Base-by-base conservation (phyloP, 2,113 vertebrate genomes). In the Rhagologus leucostigma region DNA sequence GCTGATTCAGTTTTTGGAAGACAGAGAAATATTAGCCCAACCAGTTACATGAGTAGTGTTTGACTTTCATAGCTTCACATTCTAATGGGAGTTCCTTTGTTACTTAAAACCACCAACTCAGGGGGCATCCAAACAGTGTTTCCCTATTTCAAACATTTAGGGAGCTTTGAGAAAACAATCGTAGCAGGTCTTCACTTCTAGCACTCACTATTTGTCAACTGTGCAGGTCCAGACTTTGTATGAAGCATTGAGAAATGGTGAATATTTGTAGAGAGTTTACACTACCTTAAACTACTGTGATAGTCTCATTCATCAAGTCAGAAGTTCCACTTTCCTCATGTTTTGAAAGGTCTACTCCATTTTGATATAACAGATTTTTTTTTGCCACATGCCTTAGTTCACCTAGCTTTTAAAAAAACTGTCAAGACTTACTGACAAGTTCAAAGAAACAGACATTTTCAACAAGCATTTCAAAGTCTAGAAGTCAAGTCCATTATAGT, bases 401-500 rank as follows among this genome's bases (percentile, higher is more conserved):
- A 90, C 33, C 32, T 24, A 73, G 13, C 44, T 86, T 63, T 71
- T 10, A 44, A 41, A 89, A 32, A 50, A 46, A 7, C 7, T 1
- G 3, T 60, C 10, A 67, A 64, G 30, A 78, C 70, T 62, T 80
- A 84, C 29, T 44, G 71, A 91, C 57, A 89, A 71, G 52, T 71
- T 93, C 68, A 88, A 89, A 92, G 59, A 59, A 87, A 93, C 49
- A 59, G 16, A 52, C 4, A 13, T 85, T 89, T 90, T 90, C 64
- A 84, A 59, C 50, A 78, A 84, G 30, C 68, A 71, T 82, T 94
- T 91, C 62, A 74, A 77, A 84, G 56, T 83, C 77, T 88, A 88
- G 84, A 96, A 86, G 21, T 93, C 56, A 93, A 87, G 85, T 95
- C 77, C 44, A 15, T 60, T 90, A 84, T 11, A 73, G 79, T 94